Percentiles rank a stretch among this genome's conserved stretches.
These are phyloP conservation scores for Drosophila yooni DNA, from an alignment of 2,888 invertebrate genomes.

Conservation along the genomic window DNA sequence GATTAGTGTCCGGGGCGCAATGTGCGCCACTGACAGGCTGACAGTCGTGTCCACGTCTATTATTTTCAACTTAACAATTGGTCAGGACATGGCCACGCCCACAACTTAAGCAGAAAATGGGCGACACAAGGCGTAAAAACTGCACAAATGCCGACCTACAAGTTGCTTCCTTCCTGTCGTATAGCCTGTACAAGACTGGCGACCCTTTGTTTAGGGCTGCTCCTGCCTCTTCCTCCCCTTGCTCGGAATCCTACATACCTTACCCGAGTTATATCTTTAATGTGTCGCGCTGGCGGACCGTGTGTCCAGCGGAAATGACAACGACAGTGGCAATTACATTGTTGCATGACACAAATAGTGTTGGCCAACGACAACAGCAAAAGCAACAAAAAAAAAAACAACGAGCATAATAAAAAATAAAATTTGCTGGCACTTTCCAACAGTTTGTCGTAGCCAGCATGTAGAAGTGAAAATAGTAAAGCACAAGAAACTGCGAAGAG, in stretches of 20 bases:
- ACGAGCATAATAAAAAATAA: conserved; percentile 54
- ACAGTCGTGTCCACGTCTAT: conserved; percentile 75
- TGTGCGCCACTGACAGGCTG: conserved; percentile 69
- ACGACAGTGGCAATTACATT: conserved; percentile 84
- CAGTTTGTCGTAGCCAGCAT: conserved; percentile 32
- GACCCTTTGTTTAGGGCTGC: conserved; percentile 42
- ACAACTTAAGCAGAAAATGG: conserved; percentile 50
- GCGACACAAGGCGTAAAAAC: conserved; percentile 62
- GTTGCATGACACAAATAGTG: conserved; percentile 84
- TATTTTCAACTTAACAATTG: conserved; percentile 80
- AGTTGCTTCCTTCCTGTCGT: conserved; percentile 72
- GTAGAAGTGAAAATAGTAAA: conserved; percentile 30
- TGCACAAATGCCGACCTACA: conserved; percentile 79
- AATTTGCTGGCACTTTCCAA: conserved; percentile 54
- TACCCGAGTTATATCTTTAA: conserved; percentile 68
- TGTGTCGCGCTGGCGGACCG: conserved; percentile 63
- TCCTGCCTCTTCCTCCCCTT: background rate
- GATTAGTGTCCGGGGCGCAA: conserved; percentile 69
- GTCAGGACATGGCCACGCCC: conserved; percentile 61
- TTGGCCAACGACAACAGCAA: conserved; percentile 60
- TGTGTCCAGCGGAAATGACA: conserved; percentile 83
- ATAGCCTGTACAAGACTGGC: background rate
- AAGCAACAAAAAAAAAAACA: conserved; percentile 43
- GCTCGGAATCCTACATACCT: conserved; percentile 14
- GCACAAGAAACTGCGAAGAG: conserved; percentile 37